A percentile compares a stretch with the other conserved stretches of the same genome.
Evolutionary conservation across 1,140 invertebrate species (phyloP).

Genomic region (Elymnias hypermnestra): DNA sequence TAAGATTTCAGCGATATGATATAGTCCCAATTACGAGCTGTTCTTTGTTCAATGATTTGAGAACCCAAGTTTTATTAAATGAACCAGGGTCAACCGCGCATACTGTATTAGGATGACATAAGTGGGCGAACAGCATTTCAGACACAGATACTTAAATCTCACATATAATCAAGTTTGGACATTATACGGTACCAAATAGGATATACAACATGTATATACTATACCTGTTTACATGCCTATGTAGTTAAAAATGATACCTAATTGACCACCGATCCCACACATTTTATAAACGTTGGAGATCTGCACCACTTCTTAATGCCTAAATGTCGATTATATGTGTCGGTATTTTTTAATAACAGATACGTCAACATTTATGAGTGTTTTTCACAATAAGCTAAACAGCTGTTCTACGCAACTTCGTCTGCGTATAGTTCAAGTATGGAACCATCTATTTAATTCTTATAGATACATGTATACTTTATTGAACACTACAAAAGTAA

Average conservation of each 20-base stretch:
- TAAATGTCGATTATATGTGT: too few species aligned
- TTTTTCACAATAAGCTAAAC: too few species aligned
- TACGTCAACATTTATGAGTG: too few species aligned
- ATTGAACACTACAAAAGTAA: too few species aligned
- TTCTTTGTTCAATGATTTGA: conserved; percentile 13
- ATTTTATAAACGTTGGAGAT: background rate
- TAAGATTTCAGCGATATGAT: too few species aligned
- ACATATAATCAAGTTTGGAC: conserved; percentile 37
- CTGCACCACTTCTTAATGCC: too few species aligned
- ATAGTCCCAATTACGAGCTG: background rate
- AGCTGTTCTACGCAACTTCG: too few species aligned
- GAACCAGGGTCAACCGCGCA: conserved; percentile 34
- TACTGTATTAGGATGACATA: conserved; percentile 26
- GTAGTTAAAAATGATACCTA: conserved; percentile 15
- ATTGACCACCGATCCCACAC: background rate
- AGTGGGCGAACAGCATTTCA: conserved; percentile 59
- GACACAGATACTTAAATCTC: conserved; percentile 25
- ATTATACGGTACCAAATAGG: conserved; percentile 42
- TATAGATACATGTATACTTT: too few species aligned
- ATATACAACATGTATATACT: conserved; percentile 29
- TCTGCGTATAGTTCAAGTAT: too few species aligned
- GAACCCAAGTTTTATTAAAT: conserved; percentile 12
- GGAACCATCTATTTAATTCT: too few species aligned
- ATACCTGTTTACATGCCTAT: too few species aligned
- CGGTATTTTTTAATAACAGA: too few species aligned